These are phyloP conservation scores for Penaeus indicus DNA, from an alignment of 1,140 invertebrate species.

Conservation along the genomic window DNA sequence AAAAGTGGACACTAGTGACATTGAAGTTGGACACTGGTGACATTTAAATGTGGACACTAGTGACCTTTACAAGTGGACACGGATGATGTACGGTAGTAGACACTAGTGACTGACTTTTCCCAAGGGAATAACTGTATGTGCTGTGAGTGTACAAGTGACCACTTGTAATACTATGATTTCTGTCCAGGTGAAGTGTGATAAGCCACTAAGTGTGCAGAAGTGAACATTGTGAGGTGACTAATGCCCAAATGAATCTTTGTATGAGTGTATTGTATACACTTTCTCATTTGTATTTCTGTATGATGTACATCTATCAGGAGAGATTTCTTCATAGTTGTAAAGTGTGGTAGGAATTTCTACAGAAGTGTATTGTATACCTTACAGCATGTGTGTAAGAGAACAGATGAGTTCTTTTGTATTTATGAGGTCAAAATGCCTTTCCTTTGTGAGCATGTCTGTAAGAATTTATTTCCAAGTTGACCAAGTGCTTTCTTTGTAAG, in stretches of 20 bases:
- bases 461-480: conserved; percentile 47
- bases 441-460: conserved; percentile 12
- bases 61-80: conserved; percentile 2
- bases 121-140: conserved; percentile 30
- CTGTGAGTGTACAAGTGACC: conserved; percentile 19
- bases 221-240: conserved; percentile 28
- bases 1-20: conserved; percentile 21
- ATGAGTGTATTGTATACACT: conserved; percentile 25
- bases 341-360: conserved; percentile 26
- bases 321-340: conserved; percentile 25
- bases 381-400: conserved; percentile 36
- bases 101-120: not conserved
- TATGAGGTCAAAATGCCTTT: conserved; percentile 22
- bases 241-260: conserved; percentile 26
- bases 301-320: conserved; percentile 36
- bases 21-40: conserved; percentile 8
- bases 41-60: conserved; percentile 25
- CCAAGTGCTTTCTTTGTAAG: conserved; percentile 53
- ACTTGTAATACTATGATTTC: conserved; percentile 34
- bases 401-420: conserved; percentile 29
- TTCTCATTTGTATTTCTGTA: conserved; percentile 29
- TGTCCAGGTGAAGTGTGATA: conserved; percentile 36
- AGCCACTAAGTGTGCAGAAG: conserved; percentile 24
- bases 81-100: conserved; percentile 7
- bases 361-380: conserved; percentile 36